phyloP scores from a whole-genome alignment of 2,888 invertebrate genomes.

The Heliconius erato region DNA sequence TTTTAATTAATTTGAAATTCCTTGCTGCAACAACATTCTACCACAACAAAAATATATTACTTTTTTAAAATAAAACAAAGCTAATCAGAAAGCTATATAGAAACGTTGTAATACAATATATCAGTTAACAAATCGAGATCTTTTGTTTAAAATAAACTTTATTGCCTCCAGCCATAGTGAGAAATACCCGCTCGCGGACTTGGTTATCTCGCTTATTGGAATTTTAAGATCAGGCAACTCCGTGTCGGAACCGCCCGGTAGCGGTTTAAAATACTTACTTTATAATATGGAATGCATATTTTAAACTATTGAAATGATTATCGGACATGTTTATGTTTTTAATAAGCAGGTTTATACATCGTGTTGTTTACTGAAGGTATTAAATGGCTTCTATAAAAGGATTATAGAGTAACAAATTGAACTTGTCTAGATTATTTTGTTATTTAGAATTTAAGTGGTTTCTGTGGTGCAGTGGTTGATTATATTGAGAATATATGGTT shows the following conservation, averaged over 20 bases:
- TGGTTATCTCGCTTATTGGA: conserved; percentile 54
- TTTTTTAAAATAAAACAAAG: background rate
- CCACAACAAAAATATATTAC: background rate
- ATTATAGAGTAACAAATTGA: conserved; percentile 20
- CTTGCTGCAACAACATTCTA: background rate
- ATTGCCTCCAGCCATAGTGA: conserved; percentile 36
- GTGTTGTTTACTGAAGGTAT: background rate
- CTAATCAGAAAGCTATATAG: background rate
- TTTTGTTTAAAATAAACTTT: conserved; percentile 36
- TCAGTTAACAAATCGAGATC: conserved; percentile 32
- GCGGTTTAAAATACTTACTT: conserved; percentile 64
- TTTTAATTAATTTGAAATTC: too few relatives aligned
- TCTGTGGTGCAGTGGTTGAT: background rate
- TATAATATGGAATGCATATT: conserved; percentile 64
- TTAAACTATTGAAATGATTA: conserved; percentile 51
- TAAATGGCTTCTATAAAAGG: conserved; percentile 14
- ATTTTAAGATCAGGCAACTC: conserved; percentile 63
- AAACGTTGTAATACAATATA: conserved; percentile 24
- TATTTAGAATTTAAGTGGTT: background rate
- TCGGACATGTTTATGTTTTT: conserved; percentile 19
- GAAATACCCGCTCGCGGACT: conserved; percentile 7
- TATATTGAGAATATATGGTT: background rate
- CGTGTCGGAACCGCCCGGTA: conserved; percentile 61
- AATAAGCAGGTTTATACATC: background rate
- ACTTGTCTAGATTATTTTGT: conserved; percentile 3